Base-by-base conservation (phyloP, 2,888 invertebrate species). In the Celastrina argiolus region DNA sequence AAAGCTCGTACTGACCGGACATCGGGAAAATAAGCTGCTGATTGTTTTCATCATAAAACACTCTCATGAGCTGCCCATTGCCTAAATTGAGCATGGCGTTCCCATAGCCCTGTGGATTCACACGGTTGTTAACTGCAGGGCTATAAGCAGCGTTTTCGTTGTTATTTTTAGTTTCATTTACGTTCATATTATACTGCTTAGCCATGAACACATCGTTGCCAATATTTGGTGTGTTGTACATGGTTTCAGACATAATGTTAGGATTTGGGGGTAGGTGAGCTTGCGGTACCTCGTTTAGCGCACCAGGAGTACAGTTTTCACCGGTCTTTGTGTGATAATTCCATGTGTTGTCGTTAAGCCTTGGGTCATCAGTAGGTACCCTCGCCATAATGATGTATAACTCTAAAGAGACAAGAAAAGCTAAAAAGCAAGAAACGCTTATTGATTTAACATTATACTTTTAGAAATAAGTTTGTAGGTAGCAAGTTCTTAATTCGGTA, bases 271-370 rank as follows among this genome's bases (percentile, higher is more conserved):
- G 72, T 34, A 84, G 78, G 34, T 83, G 78, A 41, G 83, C 74
- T 70, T 81, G 82, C 71, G 80, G 84, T 70, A 84, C 82, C 68
- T 90, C 88, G 75, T 81, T 84, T 69, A 84, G 70, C 66, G 77
- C 73, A 68, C 84, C 83, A 78, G 88, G 80, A 78, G 83, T 67
- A 78, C 84, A 84, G 73, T 82, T 85, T 70, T 88, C 88, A 70
- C 79, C 77, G 71, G 83, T 76, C 77, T 89, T 89, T 76, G 83
- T 75, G 74, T 81, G 82, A 77, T 86, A 91, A 76, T 87, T 89
- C 91, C 91, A 92, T 80, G 87, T 82, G 82, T 84, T 88, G 78
- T 91, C 89, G 76, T 81, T 85, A 82, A 83, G 90, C 78, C 85
- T 82, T 72, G 87, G 83, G 81, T 90, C 88, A 83, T 91, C 91